Base-by-base conservation (phyloP, 2,113 vertebrate species). In the Globicephala melas region DNA sequence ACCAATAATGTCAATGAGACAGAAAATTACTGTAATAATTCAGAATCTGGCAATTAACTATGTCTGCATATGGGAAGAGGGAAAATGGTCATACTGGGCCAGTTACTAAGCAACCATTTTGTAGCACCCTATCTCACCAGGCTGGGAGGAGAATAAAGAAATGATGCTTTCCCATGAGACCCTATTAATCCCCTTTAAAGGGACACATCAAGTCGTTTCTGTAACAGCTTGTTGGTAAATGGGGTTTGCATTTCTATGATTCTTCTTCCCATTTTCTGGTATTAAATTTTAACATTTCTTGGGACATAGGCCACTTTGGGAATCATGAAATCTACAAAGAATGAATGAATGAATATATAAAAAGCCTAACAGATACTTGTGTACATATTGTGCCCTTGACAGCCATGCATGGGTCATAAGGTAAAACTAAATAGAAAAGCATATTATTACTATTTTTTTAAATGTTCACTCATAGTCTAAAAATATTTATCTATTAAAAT, bases 91-190 rank as follows among this genome's bases (percentile, higher is more conserved):
- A 92, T 89, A 83, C 55, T 97, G 95, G 68, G 83, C 44, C 58
- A 96, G 97, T 97, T 96, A 97, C 95, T 96, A 95, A 95, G 89
- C 96, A 97, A 98, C 91, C 63, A 87, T 11, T 80, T 89, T 84
- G 82, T 60, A 86, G 77, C n/a, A 85, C 77, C 89, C 62, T 87
- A 31, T 95, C 62, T 89, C 21, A 65, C 50, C 23, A 96, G 79
- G 14, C 79, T 67, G 63, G 25, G 58, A 86, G 68, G 8, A 53
- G 65, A 96, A 88, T 79, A 96, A 85, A 74, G 76, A 82, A 80
- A 55, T 26, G 20, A 38, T 62, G 38, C 47, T 83, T 31, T 95
- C 47, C 38, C 67, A 7, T 92, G 47, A 83, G 38, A 44, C 25
- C 53, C 38, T 53, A 65, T 50, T 79, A 92, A 79, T 36, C n/a